These are phyloP conservation scores for Mylabris phalerata DNA, from an alignment of 1,140 invertebrate genomes.

Conservation along the genomic window DNA sequence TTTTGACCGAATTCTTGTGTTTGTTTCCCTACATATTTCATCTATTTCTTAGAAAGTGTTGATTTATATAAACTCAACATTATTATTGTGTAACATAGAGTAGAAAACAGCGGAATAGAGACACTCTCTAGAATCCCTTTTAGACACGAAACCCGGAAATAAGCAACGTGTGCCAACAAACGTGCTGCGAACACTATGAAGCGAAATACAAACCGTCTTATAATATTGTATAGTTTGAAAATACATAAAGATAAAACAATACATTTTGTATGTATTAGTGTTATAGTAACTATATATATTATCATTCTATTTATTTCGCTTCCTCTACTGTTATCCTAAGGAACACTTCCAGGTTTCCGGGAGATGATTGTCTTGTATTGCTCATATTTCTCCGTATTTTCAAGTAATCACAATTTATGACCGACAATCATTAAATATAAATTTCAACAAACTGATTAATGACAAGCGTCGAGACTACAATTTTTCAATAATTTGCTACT, in stretches of 20 bases:
- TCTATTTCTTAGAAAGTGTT: background rate
- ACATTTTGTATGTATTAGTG: background rate
- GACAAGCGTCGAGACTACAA: too few species aligned
- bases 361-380: background rate
- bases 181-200: conserved; percentile 12
- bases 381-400: background rate
- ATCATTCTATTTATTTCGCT: conserved; percentile 30
- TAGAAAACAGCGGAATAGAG: too few species aligned
- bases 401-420: background rate
- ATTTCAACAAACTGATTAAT: too few species aligned
- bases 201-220: conserved; percentile 4
- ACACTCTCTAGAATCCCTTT: background rate
- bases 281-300: conserved; percentile 7
- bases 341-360: conserved; percentile 8
- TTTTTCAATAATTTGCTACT: too few species aligned
- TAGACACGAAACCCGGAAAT: conserved; percentile 40
- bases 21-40: too few species aligned
- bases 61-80: background rate
- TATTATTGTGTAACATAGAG: too few species aligned
- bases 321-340: conserved; percentile 13
- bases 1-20: too few species aligned
- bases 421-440: too few species aligned
- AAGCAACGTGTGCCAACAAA: conserved; percentile 29
- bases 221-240: conserved; percentile 21
- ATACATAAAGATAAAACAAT: conserved; percentile 34